Base-by-base conservation (phyloP, 2,113 vertebrate genomes). In the Oncorhynchus tshawytscha region DNA sequence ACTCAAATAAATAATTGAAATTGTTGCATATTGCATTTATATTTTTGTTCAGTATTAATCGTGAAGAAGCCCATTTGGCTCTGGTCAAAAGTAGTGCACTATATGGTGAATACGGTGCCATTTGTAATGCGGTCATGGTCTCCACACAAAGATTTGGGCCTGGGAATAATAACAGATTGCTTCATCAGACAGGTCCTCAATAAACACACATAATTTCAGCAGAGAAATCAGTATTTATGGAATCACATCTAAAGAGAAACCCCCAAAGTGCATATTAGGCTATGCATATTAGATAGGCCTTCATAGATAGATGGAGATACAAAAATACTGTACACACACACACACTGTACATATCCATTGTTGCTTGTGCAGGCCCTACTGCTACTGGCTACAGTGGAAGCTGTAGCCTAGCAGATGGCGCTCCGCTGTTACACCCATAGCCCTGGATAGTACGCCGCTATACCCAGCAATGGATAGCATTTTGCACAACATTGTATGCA, bases 401-500 rank as follows among this genome's bases (percentile, higher is more conserved):
- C 70, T 79, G 83, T 73, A 62, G 34, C 80, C 39, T 45, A 45
- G 39, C 39, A 70, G 15, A 85, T 82, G 82, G 80, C 80, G 73
- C 85, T 83, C 87, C 85, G 75, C 85, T 84, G 87, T 85, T 78
- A 90, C 86, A 86, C 88, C 87, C 83, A 87, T 74, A 83, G 79
- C 76, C 82, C 71, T 80, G 77, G 87, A 83, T 59, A 87, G 86
- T 82, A 0, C 2, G 8, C 85, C 84, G 86, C 87, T 84, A 79
- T 80, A 87, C 87, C 88, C 88, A 90, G 85, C 86, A 76, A 76
- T 18, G 75, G 87, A 82, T 82, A 80, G 16, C 4, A 18, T 54
- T 54, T 15, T 54, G 87, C 88, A 86, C 84, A 89, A 88, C 85
- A 86, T 89, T 91, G 79, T 85, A 89, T 82, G 88, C 86, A 88